Evolutionary conservation across 2,888 invertebrate genomes (phyloP).

Genomic region (Disparrhopalites patrizii): DNA sequence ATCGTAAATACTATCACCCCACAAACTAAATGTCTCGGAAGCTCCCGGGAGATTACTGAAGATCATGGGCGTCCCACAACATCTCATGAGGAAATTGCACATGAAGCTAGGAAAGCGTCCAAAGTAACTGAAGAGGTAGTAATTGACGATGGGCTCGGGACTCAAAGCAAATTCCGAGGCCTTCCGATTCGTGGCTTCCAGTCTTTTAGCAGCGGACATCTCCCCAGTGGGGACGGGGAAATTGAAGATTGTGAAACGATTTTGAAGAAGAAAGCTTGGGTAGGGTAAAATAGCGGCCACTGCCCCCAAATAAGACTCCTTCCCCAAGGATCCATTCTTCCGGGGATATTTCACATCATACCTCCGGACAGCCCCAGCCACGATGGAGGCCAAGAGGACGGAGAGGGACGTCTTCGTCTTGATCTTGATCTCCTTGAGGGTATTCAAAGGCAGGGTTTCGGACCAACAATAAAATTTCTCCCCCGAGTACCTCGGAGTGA

Average conservation of each 20-base stretch:
- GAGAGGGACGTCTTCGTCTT: slow-evolving; percentile 34
- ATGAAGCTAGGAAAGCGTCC: slow-evolving; percentile 33
- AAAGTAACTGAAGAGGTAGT: slow-evolving; percentile 39
- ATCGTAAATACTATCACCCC: slow-evolving; percentile 34
- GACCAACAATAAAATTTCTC: slow-evolving; percentile 40
- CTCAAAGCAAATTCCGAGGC: slow-evolving; percentile 26
- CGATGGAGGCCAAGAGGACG: slow-evolving; percentile 33
- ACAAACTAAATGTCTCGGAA: slow-evolving; percentile 30
- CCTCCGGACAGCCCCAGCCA: slow-evolving; percentile 32
- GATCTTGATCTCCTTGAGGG: slow-evolving; percentile 37
- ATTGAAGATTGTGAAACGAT: slow-evolving; percentile 43
- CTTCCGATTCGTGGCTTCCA: slow-evolving; percentile 30
- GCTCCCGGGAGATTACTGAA: slow-evolving; percentile 45
- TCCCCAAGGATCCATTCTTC: slow-evolving; percentile 7
- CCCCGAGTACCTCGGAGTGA: slow-evolving; percentile 34
- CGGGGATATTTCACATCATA: slow-evolving; percentile 25
- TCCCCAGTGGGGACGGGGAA: slow-evolving; percentile 36
- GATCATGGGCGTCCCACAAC: slow-evolving; percentile 40
- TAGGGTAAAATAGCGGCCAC: slow-evolving; percentile 43
- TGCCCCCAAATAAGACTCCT: slow-evolving; percentile 31
- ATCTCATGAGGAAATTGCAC: slow-evolving; percentile 26
- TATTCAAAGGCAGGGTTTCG: slow-evolving; percentile 28
- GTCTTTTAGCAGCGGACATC: slow-evolving; percentile 30
- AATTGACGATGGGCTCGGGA: slow-evolving; percentile 43
- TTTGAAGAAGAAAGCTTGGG: slow-evolving; percentile 36